Evolutionary conservation across 2,797 vertebrate species (phyloP), one percentile per base, ranked within the genome.

Genomic region (Arnoldichthys spilopterus): DNA sequence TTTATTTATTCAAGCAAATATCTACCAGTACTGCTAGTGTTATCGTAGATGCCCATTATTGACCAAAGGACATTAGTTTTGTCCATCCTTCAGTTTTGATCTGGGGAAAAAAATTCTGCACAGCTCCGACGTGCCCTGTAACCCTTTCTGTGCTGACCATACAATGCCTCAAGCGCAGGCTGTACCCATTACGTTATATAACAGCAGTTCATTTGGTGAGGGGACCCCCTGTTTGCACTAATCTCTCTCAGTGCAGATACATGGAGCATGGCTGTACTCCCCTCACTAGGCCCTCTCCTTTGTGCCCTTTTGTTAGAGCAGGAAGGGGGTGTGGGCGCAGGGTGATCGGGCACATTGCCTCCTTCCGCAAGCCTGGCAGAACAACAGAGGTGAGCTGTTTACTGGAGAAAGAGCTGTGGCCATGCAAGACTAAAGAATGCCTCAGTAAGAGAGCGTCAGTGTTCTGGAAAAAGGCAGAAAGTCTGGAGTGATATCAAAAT

Each of bases 341-440:
- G 76, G 43, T 4, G 37, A 80, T 32, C 18, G 26, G 71, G 78
- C 53, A 77, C 51, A 24, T 16, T 53, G 40, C 74, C 51, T 51
- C 66, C 62, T 79, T 79, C 76, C 43, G 30, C 67, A 78, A 43
- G 34, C 22, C 59, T 76, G 77, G 72, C 76, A 71, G 64, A 20
- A 66, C 67, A 86, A 78, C 69, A 81, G 69, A 81, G 72, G 45
- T 82, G 34, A 76, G 80, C 78, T 79, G 74, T 77, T 63, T 51
- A 32, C 53, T 51, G 20, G 1, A 32, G 58, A 77, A 12, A 70
- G 43, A 15, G 22, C 58, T 22, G 43, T 40, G 66, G 58, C 51
- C 22, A 71, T 59, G 47, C 28, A 74, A n/a, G 28, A n/a, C 72
- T 64, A 40, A 63, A 45, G 24, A 75, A 78, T 37, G 72, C 9